Percentiles rank a stretch among this genome's conserved stretches.
phyloP scores from a whole-genome alignment of 2,888 invertebrate genomes.

The Torymus aiolomorphi region DNA sequence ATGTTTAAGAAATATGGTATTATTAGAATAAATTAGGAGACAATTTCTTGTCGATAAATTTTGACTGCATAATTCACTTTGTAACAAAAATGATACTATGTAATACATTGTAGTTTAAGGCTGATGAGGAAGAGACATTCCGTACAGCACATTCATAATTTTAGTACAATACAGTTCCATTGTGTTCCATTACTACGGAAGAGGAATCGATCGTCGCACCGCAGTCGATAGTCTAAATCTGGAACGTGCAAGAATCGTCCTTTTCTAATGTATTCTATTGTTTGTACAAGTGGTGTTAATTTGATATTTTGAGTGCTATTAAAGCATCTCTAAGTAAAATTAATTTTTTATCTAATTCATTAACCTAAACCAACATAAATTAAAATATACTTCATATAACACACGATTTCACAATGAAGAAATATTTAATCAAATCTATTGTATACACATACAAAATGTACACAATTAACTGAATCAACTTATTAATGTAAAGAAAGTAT shows the following conservation, averaged over 20 bases:
- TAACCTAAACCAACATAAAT: too few species aligned
- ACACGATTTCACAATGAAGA: too few species aligned
- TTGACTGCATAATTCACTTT: background rate
- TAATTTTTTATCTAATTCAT: too few species aligned
- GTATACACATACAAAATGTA: too few species aligned
- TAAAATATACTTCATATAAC: too few species aligned
- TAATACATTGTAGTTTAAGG: background rate
- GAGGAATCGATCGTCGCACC: constrained; percentile 52
- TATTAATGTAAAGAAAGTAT: too few species aligned
- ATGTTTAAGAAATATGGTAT: too few species aligned
- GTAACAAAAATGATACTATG: background rate
- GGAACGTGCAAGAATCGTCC: constrained; percentile 37
- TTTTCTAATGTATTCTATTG: constrained; percentile 33
- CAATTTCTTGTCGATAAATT: too few species aligned
- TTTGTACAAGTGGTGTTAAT: constrained; percentile 13
- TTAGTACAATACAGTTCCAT: constrained; percentile 36
- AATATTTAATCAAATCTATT: too few species aligned
- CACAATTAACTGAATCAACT: too few species aligned
- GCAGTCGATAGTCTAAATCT: constrained; percentile 53
- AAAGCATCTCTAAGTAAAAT: background rate
- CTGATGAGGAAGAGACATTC: constrained; percentile 11
- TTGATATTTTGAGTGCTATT: background rate
- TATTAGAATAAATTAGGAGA: too few species aligned
- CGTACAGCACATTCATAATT: constrained; percentile 44
- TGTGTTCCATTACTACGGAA: constrained; percentile 42